A percentile compares a stretch with the other conserved stretches of the same genome.
Evolutionary conservation across 2,888 invertebrate genomes (phyloP).

Genomic region (Trichogramma evanescens): DNA sequence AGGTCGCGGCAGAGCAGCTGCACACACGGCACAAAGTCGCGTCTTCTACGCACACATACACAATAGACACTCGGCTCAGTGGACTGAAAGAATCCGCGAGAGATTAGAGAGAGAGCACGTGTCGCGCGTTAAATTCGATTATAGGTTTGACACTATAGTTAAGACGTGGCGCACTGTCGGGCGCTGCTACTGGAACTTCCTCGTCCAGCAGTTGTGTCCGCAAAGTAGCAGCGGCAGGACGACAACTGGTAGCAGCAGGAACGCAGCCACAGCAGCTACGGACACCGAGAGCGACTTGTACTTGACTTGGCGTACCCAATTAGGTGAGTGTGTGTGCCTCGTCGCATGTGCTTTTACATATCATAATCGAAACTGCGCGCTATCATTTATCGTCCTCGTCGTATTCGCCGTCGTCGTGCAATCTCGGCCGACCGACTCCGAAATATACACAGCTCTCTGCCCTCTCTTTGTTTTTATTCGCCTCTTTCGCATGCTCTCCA

Average conservation of each 20-base stretch:
- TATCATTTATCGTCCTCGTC: background rate
- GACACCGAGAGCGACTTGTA: background rate
- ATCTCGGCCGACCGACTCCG: background rate
- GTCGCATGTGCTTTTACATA: background rate
- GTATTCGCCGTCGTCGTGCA: background rate
- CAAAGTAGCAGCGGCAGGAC: background rate
- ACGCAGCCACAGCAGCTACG: background rate
- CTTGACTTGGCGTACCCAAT: background rate
- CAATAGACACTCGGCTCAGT: too few relatives aligned
- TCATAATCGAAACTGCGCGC: too few relatives aligned
- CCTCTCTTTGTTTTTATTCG: too few relatives aligned
- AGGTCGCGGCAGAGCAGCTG: too few relatives aligned
- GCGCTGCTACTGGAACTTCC: background rate
- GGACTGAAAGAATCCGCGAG: background rate
- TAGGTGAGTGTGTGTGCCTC: conserved; percentile 1
- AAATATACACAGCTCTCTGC: too few relatives aligned
- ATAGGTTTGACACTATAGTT: background rate
- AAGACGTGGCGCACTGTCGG: conserved; percentile 14
- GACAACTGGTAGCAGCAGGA: background rate
- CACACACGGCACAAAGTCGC: too few relatives aligned
- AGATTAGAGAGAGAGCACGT: background rate
- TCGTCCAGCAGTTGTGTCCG: background rate
- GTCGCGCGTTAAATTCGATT: background rate
- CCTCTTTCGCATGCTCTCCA: too few relatives aligned
- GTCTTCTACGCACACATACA: too few relatives aligned